phyloP scores from a whole-genome alignment of 2,797 vertebrate species.

The Megaceryle alcyon region DNA sequence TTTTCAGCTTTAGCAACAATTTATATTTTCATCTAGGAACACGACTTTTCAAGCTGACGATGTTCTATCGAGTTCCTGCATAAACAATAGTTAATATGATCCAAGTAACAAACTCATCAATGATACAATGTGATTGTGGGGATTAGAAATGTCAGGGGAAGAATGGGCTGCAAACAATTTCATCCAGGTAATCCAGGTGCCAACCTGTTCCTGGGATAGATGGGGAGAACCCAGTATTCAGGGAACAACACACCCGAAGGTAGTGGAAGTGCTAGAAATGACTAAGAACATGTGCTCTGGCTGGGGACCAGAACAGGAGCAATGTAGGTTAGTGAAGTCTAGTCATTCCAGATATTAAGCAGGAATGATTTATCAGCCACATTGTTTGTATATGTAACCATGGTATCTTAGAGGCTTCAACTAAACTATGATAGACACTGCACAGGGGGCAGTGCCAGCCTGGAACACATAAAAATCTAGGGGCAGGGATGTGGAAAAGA shows the following conservation, averaged over 20 bases:
- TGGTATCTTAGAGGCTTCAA: neutral
- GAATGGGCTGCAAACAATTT: neutral
- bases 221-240: neutral
- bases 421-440: neutral
- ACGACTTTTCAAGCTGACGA: neutral
- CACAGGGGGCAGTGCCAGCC: neutral
- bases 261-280: neutral
- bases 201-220: neutral
- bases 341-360: neutral
- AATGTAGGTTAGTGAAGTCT: neutral
- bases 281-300: neutral
- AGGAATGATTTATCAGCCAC: neutral
- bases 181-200: neutral
- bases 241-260: neutral
- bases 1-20: neutral
- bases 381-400: fast-evolving
- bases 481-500: neutral
- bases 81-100: neutral
- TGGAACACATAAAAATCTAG: neutral
- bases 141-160: neutral
- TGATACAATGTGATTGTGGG: neutral
- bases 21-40: neutral
- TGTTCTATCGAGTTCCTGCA: neutral
- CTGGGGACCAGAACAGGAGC: neutral
- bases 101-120: neutral